Base-by-base conservation (phyloP, 2,113 vertebrate genomes). In the Thermophis baileyi region DNA sequence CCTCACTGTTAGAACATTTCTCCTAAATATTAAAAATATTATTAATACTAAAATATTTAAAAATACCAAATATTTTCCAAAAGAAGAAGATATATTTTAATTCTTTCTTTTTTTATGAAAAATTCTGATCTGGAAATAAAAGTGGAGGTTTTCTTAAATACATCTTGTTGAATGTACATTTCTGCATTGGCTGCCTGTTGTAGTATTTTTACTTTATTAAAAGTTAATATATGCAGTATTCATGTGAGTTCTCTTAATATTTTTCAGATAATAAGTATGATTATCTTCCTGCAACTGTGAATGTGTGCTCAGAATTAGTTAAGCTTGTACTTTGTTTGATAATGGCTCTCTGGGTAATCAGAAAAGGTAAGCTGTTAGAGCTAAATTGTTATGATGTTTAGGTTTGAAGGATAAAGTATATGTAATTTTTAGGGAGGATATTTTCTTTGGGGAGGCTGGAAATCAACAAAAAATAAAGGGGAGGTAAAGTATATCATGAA, bases 261-360 rank as follows among this genome's bases (percentile, higher is more conserved):
- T 96, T 60, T 95, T 54, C 97, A 99, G 99, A 99, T 46, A 99
- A 98, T 96, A 99, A 98, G 90, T 99, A 99, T 24, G 99, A 99
- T 97, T 99, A 99, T 95, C 98, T 99, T 91, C 99, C 99, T 74
- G 98, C 99, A 0, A 99, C 99, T 30, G 99, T 99, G 95, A 99
- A 99, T 94, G 98, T 99, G n/a, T 98, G 99, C 87, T 99, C 99
- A 60, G 99, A 99, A 97, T 96, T 97, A 57, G 97, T 99, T 87
- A 99, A 99, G 94, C 97, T 99, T 74, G 69, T 98, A 81, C 97
- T 99, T 91, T 99, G 99, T 94, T 91, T 98, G 85, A 30, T 97
- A 30, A 98, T 99, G 97, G 98, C 99, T 0, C 4, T 98, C 53
- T 97, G 98, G 97, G 97, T 99, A 92, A 97, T 98, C 91, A 97